A percentile compares a stretch with the other conserved stretches of the same genome.
These are phyloP conservation scores for Halocaridina rubra DNA, from an alignment of 2,888 invertebrate genomes.

Conservation along the genomic window DNA sequence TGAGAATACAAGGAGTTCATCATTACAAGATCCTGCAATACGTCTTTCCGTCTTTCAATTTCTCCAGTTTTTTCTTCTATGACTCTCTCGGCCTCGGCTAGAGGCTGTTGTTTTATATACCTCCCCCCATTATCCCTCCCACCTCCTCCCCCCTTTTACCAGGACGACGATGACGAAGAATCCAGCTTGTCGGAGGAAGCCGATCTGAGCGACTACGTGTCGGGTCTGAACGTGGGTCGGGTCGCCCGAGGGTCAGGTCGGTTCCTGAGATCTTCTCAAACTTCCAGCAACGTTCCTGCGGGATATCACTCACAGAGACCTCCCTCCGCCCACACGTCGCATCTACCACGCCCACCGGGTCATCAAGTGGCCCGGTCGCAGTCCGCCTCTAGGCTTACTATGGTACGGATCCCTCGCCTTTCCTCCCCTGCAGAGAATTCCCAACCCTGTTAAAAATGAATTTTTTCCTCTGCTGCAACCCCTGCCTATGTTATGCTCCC, in stretches of 20 bases:
- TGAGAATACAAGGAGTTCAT: too few species aligned
- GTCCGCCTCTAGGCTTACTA: conserved; percentile 59
- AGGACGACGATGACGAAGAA: conserved; percentile 56
- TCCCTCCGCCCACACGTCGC: conserved; percentile 50
- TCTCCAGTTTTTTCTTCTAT: background rate
- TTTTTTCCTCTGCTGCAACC: too few species aligned
- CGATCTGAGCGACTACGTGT: conserved; percentile 61
- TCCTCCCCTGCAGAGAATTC: too few species aligned
- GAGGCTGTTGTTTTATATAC: background rate
- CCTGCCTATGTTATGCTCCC: too few species aligned
- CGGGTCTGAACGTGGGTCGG: conserved; percentile 34
- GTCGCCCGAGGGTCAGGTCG: conserved; percentile 50
- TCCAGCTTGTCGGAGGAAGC: conserved; percentile 58
- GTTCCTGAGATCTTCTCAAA: conserved; percentile 52
- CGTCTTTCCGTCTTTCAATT: too few species aligned
- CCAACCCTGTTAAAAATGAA: too few species aligned
- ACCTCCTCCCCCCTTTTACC: conserved; percentile 20
- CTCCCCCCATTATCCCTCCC: conserved; percentile 15
- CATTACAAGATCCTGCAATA: too few species aligned
- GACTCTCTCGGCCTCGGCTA: background rate
- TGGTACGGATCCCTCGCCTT: conserved; percentile 41
- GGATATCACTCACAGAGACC: conserved; percentile 29
- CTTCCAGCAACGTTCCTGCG: conserved; percentile 59
- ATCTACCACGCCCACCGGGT: conserved; percentile 53
- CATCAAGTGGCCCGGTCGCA: conserved; percentile 59